phyloP scores from a whole-genome alignment of 1,140 invertebrate genomes.

The Acyrthosiphon pisum region DNA sequence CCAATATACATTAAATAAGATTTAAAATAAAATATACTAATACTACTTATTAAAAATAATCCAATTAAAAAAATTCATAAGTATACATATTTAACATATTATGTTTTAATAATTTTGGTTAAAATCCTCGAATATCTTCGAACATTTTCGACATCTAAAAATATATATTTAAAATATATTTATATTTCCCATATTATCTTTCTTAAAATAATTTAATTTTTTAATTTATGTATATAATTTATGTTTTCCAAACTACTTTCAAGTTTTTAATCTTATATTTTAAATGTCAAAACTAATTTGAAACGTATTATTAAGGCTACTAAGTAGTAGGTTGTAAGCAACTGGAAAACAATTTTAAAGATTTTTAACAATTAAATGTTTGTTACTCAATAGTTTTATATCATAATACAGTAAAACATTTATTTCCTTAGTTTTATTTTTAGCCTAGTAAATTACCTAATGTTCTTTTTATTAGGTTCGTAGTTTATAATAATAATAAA shows the following conservation, averaged over 20 bases:
- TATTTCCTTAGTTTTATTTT: not conserved
- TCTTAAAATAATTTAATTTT: not conserved
- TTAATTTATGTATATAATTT: not conserved
- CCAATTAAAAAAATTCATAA: not conserved
- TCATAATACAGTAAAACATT: not conserved
- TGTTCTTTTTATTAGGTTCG: not conserved
- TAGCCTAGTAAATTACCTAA: not conserved
- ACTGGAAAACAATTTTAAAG: not conserved
- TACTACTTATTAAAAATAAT: not conserved
- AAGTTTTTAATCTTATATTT: not conserved
- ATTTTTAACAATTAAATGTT: not conserved
- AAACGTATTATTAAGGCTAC: not conserved
- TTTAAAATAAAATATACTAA: not conserved
- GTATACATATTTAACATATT: not conserved
- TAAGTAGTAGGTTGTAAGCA: not conserved
- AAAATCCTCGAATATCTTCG: not conserved
- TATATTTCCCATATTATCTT: not conserved
- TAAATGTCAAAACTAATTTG: not conserved
- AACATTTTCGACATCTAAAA: not conserved
- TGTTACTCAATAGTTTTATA: not conserved
- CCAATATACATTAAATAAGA: not conserved
- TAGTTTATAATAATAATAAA: constrained; percentile 8
- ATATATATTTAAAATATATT: not conserved
- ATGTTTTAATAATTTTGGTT: not conserved
- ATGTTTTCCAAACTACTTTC: not conserved